Base-by-base conservation (phyloP, 2,888 invertebrate genomes). In the Charanyca ferruginea region DNA sequence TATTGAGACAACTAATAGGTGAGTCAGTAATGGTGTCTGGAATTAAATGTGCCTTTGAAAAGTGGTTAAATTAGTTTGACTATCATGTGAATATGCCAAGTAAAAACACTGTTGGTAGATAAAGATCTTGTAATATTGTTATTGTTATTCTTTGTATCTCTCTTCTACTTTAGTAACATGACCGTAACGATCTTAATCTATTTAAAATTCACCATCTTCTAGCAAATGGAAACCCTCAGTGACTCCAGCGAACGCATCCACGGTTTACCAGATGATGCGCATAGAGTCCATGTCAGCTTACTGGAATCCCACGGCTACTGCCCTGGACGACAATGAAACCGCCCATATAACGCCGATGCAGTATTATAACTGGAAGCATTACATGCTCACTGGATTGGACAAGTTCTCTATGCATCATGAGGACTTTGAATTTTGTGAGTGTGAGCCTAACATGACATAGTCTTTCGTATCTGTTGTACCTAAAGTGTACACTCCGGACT, bases 1-100 rank as follows among this genome's bases (percentile, higher is more conserved):
- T 0, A 97, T 98, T 75, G 97, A 98, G 89, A 97, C 98, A 8
- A 98, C 98, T 3, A 98, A 98, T 85, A 97, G 96, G 97, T 97
- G 87, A 92, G 86, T 67, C 4, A 3, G 13, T 20, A 3, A 28
- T 32, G 7, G 7, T 1, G n/a, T 25, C 22, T 11, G 16, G 3
- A 28, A 4, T 18, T 18, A n/a, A 11, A 38, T 38, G 0, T 35
- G 2, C 13, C 13, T 38, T 23, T 23, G 3, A 41, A 16, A 2
- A 28, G 28, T 28, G 28, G 28, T 8, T 28, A 16, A 2, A 28
- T 7, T 28, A 9, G 28, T 8, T 28, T 28, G 28, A 28, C 5
- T 5, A 28, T 28, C 7, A 6, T 28, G 6, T 6, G 6, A 28
- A 28, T 28, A 28, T 28, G 3, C 6, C 6, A 28, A 28, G 28